Evolutionary conservation across 1,140 invertebrate genomes (phyloP), one percentile per base, ranked within the genome.

Genomic region (Drosophila seguyi): DNA sequence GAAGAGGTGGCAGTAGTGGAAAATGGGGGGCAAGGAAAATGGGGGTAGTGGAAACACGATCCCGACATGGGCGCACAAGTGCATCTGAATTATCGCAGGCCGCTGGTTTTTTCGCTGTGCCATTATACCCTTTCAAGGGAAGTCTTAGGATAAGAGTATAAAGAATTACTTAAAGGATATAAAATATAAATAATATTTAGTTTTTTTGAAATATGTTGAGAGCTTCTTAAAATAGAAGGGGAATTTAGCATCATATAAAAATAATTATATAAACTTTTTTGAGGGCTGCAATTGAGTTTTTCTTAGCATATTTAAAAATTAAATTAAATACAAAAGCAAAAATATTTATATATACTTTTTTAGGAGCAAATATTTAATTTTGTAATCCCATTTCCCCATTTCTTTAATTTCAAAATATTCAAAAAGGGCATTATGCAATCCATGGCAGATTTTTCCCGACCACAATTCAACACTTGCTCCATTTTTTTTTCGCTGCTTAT

Each of bases 21-120:
- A 29, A 29, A 29, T 29, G 1, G 27, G 27, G 27, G 7, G 31
- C n/a, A n/a, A n/a, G 25, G 42, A 10, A 20, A 78, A 71, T 14
- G 7, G 22, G 31, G 18, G 31, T 25, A 25, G 31, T 25, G 69
- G 29, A 36, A 81, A 81, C 78, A 87, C 71, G 83, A 84, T 90
- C 85, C 68, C 77, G 74, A 84, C 84, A 88, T 83, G 80, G 74
- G 82, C 83, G 78, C 79, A 86, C 83, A 86, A 86, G 85, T 88
- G 84, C 80, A 84, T 75, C 73, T 88, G 77, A 88, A 88, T 88
- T 88, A 90, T 88, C 74, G 85, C 85, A 52, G 75, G 56, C 55
- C 66, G 71, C 61, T 65, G 45, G 57, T 79, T 82, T 79, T 81
- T 74, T 73, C 74, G 53, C 41, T 66, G 41, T 60, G 41, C 55